phyloP scores from a whole-genome alignment of 2,113 vertebrate genomes.

The Girardinichthys multiradiatus region DNA sequence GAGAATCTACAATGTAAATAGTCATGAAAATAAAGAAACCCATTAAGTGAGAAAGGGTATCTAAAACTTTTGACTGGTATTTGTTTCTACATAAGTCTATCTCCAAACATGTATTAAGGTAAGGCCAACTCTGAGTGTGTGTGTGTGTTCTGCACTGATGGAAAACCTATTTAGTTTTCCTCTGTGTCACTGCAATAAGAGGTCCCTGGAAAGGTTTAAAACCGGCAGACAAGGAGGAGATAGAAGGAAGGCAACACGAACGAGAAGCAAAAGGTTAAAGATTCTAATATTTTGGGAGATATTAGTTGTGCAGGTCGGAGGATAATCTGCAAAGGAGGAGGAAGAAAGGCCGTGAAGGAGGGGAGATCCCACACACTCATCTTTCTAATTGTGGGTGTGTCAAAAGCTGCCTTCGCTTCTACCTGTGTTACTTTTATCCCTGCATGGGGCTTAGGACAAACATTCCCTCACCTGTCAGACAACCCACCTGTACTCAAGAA shows the following conservation, averaged over 20 bases:
- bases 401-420: conserved; percentile 39
- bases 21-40: no score
- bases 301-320: conserved; percentile 13
- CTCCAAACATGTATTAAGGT: neutral
- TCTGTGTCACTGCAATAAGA: conserved; percentile 69
- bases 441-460: conserved; percentile 42
- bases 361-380: conserved; percentile 20
- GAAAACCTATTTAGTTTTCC: conserved; percentile 78
- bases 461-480: conserved; percentile 49
- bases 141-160: conserved; percentile 57
- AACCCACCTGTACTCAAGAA: conserved; percentile 41
- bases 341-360: neutral
- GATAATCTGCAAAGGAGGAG: neutral
- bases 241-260: conserved; percentile 25
- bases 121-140: conserved; percentile 1
- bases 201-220: conserved; percentile 62
- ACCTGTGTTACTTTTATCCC: conserved; percentile 66
- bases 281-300: neutral
- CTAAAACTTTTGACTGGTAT: no score
- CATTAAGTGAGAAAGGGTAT: no score
- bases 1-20: no score
- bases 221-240: conserved; percentile 19
- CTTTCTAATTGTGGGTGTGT: conserved; percentile 69
- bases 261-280: conserved; percentile 12
- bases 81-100: neutral